Percentiles rank a stretch among this genome's conserved stretches.
Conservation (phyloP, 1,140 invertebrate species). For the Atta texana region DNA sequence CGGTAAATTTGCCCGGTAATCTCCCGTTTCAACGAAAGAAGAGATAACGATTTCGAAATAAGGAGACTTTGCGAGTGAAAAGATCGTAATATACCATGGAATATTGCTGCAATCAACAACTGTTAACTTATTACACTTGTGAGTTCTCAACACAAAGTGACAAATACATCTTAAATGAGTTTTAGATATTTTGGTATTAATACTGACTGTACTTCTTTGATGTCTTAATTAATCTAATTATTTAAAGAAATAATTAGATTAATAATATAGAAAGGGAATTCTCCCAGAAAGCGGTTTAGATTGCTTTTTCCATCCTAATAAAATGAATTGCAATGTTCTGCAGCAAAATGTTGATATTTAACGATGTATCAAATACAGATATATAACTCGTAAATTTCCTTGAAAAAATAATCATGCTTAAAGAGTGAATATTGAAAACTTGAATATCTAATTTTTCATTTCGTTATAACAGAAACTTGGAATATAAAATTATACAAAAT, state of each 20-base stretch:
- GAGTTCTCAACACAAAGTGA: not conserved
- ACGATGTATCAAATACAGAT: too few relatives aligned
- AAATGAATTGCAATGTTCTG: too few relatives aligned
- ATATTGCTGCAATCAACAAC: constrained; percentile 13
- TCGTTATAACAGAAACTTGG: not conserved
- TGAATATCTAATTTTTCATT: not conserved
- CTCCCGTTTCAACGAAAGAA: constrained; percentile 46
- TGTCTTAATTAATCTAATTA: not conserved
- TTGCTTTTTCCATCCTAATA: too few relatives aligned
- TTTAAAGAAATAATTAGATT: not conserved
- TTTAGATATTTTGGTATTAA: not conserved
- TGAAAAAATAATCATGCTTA: too few relatives aligned
- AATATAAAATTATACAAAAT: constrained; percentile 1
- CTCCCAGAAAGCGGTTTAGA: too few relatives aligned
- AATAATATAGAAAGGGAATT: not conserved
- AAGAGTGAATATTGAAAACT: too few relatives aligned
- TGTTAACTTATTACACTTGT: not conserved
- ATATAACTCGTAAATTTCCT: too few relatives aligned
- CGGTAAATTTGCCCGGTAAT: constrained; percentile 55
- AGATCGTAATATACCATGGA: not conserved
- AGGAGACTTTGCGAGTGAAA: not conserved
- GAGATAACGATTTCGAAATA: constrained; percentile 14
- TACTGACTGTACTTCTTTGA: not conserved
- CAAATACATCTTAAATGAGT: not conserved
- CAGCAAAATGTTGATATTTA: too few relatives aligned